Conservation (phyloP, 1,140 invertebrate species). For the Sweltsa coloradensis region DNA sequence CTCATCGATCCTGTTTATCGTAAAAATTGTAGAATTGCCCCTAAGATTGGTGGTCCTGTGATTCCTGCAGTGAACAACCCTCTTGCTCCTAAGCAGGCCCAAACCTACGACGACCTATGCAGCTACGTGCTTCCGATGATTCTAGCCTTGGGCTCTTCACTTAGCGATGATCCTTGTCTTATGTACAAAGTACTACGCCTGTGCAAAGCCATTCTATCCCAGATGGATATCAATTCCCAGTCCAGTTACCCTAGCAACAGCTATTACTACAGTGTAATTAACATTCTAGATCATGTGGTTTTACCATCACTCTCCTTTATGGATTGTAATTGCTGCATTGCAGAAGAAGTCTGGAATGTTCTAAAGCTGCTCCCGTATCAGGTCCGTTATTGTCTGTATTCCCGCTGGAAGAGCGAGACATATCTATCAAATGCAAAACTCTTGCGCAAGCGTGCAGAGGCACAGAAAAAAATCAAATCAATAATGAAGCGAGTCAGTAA, state of each 20-base stretch:
- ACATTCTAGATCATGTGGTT: constrained; percentile 73
- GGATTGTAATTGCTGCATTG: constrained; percentile 88
- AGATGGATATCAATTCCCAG: constrained; percentile 20
- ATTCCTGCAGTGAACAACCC: constrained; percentile 40
- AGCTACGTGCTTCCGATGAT: constrained; percentile 79
- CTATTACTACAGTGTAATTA: constrained; percentile 65
- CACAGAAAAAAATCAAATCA: constrained; percentile 85
- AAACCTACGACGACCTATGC: constrained; percentile 57
- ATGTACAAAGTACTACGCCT: constrained; percentile 75
- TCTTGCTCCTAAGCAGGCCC: constrained; percentile 43
- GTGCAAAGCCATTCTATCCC: constrained; percentile 36
- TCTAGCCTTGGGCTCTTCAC: constrained; percentile 70
- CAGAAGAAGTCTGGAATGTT: constrained; percentile 91
- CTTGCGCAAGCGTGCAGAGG: constrained; percentile 67
- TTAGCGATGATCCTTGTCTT: constrained; percentile 76
- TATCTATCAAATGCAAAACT: constrained; percentile 70
- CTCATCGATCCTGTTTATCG: constrained; percentile 82
- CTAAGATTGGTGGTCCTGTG: constrained; percentile 48
- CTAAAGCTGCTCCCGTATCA: constrained; percentile 89
- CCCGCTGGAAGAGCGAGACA: constrained; percentile 87
- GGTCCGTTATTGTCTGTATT: constrained; percentile 80
- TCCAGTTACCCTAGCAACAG: neutral
- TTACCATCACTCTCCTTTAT: constrained; percentile 83
- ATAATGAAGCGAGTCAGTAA: constrained; percentile 97
- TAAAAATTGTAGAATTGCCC: constrained; percentile 55